phyloP scores from a whole-genome alignment of 2,888 invertebrate species.

The Pseudococcus longispinus region DNA sequence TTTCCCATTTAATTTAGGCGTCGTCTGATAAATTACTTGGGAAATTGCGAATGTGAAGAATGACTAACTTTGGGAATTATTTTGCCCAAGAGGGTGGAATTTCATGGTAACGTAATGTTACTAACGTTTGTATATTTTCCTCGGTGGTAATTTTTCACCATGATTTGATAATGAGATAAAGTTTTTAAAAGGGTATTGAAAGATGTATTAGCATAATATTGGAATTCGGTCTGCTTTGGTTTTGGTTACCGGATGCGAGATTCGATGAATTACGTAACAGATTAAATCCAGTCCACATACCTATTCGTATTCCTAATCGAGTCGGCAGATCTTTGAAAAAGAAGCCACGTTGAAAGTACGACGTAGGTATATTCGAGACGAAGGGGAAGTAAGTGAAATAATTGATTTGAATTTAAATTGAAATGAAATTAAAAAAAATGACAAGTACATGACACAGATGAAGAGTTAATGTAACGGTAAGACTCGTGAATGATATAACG shows the following conservation, averaged over 20 bases:
- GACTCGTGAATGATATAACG: not conserved
- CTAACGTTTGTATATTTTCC: not conserved
- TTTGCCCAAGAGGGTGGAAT: not conserved
- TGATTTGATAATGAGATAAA: not conserved
- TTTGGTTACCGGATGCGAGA: not conserved
- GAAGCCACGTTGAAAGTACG: not conserved
- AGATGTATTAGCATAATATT: not conserved
- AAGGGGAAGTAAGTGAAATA: not conserved
- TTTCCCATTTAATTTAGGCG: not conserved
- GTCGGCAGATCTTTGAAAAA: not conserved
- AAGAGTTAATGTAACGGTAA: not conserved
- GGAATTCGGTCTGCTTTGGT: not conserved
- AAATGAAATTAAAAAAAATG: not conserved
- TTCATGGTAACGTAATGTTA: not conserved
- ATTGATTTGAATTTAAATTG: not conserved
- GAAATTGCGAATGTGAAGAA: not conserved
- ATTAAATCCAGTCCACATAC: not conserved
- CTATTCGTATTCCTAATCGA: not conserved
- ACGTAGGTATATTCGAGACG: not conserved
- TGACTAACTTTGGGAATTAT: not conserved
- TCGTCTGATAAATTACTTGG: conserved; percentile 7
- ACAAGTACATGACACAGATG: not conserved
- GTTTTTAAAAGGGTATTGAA: not conserved
- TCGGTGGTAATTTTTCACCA: not conserved
- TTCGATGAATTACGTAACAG: not conserved